phyloP scores from a whole-genome alignment of 2,888 invertebrate genomes.

The Phaonia tiefii region DNA sequence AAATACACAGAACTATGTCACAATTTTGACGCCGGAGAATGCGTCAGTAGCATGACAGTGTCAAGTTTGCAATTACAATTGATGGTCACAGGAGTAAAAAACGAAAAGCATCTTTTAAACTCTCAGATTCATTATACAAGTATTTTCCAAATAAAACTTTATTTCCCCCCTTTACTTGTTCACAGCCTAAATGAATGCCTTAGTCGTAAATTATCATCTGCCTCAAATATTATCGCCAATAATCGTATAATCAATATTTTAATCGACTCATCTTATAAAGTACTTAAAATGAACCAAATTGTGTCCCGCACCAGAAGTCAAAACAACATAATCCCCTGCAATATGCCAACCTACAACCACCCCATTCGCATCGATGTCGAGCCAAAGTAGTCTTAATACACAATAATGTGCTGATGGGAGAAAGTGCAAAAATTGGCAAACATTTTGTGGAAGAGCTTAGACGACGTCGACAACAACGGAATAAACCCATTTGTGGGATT shows the following conservation, averaged over 20 bases:
- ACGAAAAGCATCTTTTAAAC: too few relatives aligned
- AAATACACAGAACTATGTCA: too few relatives aligned
- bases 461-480: conserved; percentile 7
- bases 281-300: neutral
- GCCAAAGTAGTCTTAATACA: neutral
- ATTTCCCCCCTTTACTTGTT: too few relatives aligned
- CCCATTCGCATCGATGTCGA: too few relatives aligned
- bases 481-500: conserved; percentile 59
- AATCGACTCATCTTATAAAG: conserved; percentile 23
- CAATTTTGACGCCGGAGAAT: too few relatives aligned
- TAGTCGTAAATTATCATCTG: too few relatives aligned
- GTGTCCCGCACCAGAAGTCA: neutral
- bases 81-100: too few relatives aligned
- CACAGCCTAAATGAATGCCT: too few relatives aligned
- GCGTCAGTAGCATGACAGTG: too few relatives aligned
- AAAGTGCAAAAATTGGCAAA: conserved; percentile 29
- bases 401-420: conserved; percentile 1
- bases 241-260: conserved; percentile 22
- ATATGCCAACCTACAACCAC: neutral
- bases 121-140: too few relatives aligned
- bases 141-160: too few relatives aligned
- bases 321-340: neutral
- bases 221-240: conserved; percentile 16
- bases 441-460: neutral
- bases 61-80: too few relatives aligned